These are phyloP conservation scores for Dynastes tityus DNA, from an alignment of 2,888 invertebrate genomes.

Conservation along the genomic window DNA sequence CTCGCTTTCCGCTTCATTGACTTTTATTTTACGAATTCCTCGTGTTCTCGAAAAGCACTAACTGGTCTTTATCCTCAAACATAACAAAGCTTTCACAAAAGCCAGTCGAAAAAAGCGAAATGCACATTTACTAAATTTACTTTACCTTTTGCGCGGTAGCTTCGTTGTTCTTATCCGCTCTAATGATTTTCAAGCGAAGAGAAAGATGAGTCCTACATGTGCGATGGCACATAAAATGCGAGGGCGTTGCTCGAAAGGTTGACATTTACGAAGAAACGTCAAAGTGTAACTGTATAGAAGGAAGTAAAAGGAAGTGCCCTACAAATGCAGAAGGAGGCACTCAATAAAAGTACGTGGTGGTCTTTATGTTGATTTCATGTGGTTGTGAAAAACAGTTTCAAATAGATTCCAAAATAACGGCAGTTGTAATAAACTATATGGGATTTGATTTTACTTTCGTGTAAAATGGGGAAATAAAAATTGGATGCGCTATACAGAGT, in stretches of 20 bases:
- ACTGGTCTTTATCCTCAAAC: not conserved
- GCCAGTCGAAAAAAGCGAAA: not conserved
- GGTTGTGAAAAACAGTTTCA: too few species aligned
- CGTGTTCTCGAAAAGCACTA: constrained; percentile 1
- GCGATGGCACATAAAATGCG: constrained; percentile 13
- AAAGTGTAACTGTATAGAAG: not conserved
- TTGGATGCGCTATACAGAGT: too few species aligned
- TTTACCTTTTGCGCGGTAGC: not conserved
- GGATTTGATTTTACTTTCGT: too few species aligned
- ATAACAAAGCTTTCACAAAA: constrained; percentile 7
- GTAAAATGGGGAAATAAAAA: too few species aligned
- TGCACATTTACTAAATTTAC: constrained; percentile 19
- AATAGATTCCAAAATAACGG: not conserved
- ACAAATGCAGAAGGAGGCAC: not conserved
- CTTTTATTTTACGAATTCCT: constrained; percentile 24
- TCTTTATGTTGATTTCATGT: not conserved
- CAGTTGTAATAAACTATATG: too few species aligned
- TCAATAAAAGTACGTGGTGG: not conserved
- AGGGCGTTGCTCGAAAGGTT: not conserved
- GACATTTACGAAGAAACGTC: constrained; percentile 2
- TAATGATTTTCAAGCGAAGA: constrained; percentile 22
- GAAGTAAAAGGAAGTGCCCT: constrained; percentile 6
- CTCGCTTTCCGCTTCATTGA: constrained; percentile 23
- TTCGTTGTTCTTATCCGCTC: constrained; percentile 15
- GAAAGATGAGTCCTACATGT: constrained; percentile 1